Base-by-base conservation (phyloP, 30 jellyfish, hydroid and myxozoan genomes). In the Chironex yamaguchii region DNA sequence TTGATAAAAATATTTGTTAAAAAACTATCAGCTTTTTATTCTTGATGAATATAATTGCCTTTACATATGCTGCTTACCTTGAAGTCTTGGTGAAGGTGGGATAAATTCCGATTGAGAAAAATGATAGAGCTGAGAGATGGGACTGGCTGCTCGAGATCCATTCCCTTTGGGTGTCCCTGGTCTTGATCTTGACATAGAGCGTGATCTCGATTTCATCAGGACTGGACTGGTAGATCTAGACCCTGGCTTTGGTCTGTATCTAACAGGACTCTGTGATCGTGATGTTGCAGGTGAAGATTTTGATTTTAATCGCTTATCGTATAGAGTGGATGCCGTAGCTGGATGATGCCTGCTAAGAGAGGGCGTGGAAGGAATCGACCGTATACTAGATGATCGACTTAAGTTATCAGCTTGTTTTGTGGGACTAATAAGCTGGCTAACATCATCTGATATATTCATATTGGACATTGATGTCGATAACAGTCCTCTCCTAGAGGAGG, bases 341-440 rank as follows among this genome's bases (percentile, higher is more conserved):
- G 99, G 99, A 52, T 95, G 99, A 67, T 95, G 93, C 28, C 87
- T 71, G 83, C 90, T 91, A 9, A 95, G 92, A 23, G 71, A 63
- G 4, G 99, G 99, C 2, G 99, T 95, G 29, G 96, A 76, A 4
- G 99, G 99, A 51, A 95, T 89, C 2, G 99, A 95, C 28, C 99
- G 91, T 17, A 90, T 73, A 52, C 97, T 89, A 13, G 99, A 86
- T 6, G 99, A 95, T 20, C 99, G 97, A 62, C 99, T 95, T 63
- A 95, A 76, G 50, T 78, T 28, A 36, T 67, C 93, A 23, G 90
- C 24, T n/a, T 62, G 89, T n/a, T 84, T 92, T 42, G 81, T 29
- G n/a, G 97, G 96, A 67, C 97, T 90, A 67, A 67, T 13, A 22
- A n/a, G 12, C 6, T 26, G 12, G 51, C 68, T 74, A 33, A 78